Conservation (phyloP, 1,140 invertebrate species). For the Solenopsis fugax region DNA sequence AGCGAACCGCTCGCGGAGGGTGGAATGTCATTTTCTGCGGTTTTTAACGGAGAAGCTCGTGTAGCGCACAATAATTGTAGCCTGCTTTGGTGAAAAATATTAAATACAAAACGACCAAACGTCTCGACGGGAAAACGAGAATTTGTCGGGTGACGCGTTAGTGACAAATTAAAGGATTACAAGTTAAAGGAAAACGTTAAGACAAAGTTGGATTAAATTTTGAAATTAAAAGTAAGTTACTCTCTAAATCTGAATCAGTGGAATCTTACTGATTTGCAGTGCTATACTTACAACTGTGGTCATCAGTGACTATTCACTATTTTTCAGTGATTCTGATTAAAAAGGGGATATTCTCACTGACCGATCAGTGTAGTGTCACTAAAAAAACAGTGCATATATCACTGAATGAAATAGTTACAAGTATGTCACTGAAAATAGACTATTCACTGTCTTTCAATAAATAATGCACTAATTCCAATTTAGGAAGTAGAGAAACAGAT, state of each 20-base stretch:
- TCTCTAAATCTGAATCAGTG: no score
- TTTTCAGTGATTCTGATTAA: no score
- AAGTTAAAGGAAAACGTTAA: not conserved
- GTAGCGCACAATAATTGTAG: not conserved
- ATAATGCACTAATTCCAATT: no score
- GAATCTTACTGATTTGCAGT: no score
- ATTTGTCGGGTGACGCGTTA: not conserved
- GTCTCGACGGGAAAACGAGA: not conserved
- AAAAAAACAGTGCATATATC: no score
- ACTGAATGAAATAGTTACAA: no score
- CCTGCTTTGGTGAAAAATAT: constrained; percentile 40
- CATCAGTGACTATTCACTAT: no score
- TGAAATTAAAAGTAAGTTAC: not conserved
- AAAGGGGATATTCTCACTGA: no score
- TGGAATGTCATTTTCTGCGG: constrained; percentile 61
- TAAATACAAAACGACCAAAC: constrained; percentile 30
- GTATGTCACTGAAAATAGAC: no score
- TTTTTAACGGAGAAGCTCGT: constrained; percentile 9
- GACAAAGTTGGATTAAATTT: not conserved
- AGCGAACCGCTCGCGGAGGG: constrained; percentile 32
- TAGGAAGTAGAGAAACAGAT: not conserved
- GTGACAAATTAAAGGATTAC: not conserved
- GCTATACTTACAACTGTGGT: no score
- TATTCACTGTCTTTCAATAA: no score
- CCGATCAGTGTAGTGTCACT: no score